Evolutionary conservation across 2,113 vertebrate species (phyloP).

Genomic region (Percina caprodes): DNA sequence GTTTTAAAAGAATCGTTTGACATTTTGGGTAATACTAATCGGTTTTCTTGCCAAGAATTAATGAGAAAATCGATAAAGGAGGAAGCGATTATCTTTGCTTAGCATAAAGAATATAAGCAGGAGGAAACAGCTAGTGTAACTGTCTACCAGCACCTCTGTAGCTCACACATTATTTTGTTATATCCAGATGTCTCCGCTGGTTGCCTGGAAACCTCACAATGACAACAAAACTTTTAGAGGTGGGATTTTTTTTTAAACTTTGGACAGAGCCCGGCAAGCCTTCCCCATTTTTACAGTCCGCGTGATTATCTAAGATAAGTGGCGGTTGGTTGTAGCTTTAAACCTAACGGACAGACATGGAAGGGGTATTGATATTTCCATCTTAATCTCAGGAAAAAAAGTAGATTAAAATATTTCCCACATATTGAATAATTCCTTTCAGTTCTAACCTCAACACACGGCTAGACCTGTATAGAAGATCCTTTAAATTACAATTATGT

Average conservation of each 20-base stretch:
- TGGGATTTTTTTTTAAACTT: not conserved
- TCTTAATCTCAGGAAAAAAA: not conserved
- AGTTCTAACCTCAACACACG: not conserved
- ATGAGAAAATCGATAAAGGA: not conserved
- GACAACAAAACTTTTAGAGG: not conserved
- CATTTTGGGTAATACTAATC: slow-evolving; percentile 24
- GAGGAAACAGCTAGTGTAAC: not conserved
- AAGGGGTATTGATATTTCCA: not conserved
- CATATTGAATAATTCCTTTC: not conserved
- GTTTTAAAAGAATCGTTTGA: slow-evolving; percentile 2
- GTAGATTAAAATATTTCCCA: not conserved
- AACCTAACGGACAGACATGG: too few relatives aligned
- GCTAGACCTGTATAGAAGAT: not conserved
- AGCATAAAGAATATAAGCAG: not conserved
- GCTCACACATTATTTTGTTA: not conserved
- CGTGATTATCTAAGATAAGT: too few relatives aligned
- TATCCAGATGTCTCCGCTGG: not conserved
- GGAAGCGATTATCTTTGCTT: not conserved
- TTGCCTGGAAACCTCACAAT: not conserved
- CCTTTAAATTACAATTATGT: not conserved
- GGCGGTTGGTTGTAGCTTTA: not conserved
- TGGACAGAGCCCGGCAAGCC: not conserved
- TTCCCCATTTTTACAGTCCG: too few relatives aligned
- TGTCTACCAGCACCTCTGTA: not conserved
- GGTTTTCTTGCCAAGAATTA: not conserved